Conservation (phyloP, 2,888 invertebrate genomes). For the Laspeyria flexula region DNA sequence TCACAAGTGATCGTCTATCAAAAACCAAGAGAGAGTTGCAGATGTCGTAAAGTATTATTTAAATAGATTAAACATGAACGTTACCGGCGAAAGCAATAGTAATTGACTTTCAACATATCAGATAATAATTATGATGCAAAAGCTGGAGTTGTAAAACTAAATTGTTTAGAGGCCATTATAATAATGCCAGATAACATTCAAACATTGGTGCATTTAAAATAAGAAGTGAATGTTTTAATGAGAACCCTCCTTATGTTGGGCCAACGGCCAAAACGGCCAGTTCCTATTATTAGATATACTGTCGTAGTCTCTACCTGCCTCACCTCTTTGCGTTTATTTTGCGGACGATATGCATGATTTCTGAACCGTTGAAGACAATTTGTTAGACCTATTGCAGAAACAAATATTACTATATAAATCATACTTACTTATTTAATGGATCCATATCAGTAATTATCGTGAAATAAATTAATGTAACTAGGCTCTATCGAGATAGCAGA, state of each 20-base stretch:
- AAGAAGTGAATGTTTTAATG: slow-evolving; percentile 45
- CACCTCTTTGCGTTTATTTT: slow-evolving; percentile 51
- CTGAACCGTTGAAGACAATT: slow-evolving; percentile 33
- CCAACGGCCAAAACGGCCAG: slow-evolving; percentile 70
- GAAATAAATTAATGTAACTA: slow-evolving; percentile 18
- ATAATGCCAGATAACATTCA: slow-evolving; percentile 5
- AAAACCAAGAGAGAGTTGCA: slow-evolving; percentile 36
- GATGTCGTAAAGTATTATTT: slow-evolving; percentile 38
- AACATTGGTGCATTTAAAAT: slow-evolving; percentile 38
- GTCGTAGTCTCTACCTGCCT: slow-evolving; percentile 68
- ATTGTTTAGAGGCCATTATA: background rate
- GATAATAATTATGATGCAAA: slow-evolving; percentile 35
- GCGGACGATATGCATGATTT: slow-evolving; percentile 41
- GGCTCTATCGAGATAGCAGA: slow-evolving; percentile 20
- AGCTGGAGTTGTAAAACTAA: slow-evolving; percentile 12
- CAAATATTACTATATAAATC: slow-evolving; percentile 1
- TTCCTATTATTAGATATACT: slow-evolving; percentile 77
- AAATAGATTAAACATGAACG: slow-evolving; percentile 48
- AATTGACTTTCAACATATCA: slow-evolving; percentile 48
- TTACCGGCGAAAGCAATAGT: slow-evolving; percentile 55
- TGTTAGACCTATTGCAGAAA: slow-evolving; percentile 16
- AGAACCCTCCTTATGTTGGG: slow-evolving; percentile 66
- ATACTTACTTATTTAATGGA: background rate
- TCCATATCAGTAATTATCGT: slow-evolving; percentile 5
- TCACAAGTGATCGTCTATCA: slow-evolving; percentile 32